A percentile compares a stretch with the other conserved stretches of the same genome.
phyloP scores from a whole-genome alignment of 2,888 invertebrate species.

The Pandemis cinnamomeana region DNA sequence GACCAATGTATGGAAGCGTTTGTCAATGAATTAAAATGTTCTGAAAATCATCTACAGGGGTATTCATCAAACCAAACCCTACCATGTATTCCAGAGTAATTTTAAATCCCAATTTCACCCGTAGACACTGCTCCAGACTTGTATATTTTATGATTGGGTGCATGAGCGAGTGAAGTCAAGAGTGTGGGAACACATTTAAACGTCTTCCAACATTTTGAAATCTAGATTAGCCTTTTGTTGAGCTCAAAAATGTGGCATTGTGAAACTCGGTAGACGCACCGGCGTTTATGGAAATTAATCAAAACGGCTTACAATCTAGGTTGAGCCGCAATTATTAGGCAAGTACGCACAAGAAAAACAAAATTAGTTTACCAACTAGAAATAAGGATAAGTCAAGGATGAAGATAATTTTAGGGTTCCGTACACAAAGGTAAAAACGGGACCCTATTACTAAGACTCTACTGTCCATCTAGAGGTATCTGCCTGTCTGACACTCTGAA shows the following conservation, averaged over 20 bases:
- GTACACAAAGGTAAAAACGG: no score
- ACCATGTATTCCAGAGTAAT: no score
- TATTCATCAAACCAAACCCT: no score
- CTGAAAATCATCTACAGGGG: no score
- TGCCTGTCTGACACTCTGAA: no score
- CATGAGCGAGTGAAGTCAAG: background rate
- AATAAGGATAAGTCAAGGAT: background rate
- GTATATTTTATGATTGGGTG: no score
- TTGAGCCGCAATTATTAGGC: background rate
- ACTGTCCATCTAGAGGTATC: no score
- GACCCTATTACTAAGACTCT: no score
- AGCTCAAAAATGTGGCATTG: constrained; percentile 1
- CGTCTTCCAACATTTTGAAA: background rate
- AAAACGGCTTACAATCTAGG: background rate
- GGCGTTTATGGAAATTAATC: constrained; percentile 5
- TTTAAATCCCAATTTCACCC: no score
- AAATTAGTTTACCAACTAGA: background rate
- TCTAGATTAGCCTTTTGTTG: background rate
- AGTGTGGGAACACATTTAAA: background rate
- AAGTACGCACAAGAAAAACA: background rate
- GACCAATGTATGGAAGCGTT: no score
- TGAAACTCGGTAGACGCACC: constrained; percentile 4
- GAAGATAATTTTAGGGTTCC: background rate
- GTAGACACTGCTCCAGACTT: no score
- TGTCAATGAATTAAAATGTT: no score